These are phyloP conservation scores for Galemys pyrenaicus DNA, from an alignment of 2,113 vertebrate genomes.

Conservation along the genomic window DNA sequence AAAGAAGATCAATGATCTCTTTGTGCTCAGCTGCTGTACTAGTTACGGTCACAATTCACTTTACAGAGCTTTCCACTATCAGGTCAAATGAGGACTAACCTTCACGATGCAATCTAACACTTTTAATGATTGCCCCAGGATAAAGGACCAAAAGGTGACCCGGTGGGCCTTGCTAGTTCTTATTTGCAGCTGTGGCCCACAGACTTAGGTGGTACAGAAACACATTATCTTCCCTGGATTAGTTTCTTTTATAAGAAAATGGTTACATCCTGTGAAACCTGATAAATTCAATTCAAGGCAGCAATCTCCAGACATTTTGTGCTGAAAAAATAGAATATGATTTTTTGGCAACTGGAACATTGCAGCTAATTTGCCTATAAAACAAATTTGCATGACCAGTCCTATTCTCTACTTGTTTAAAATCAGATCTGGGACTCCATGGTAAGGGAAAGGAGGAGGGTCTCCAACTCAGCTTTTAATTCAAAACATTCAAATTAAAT, in stretches of 20 bases:
- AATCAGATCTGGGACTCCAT: background rate
- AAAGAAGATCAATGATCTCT: slow-evolving; percentile 59
- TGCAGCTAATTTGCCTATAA: slow-evolving; percentile 8
- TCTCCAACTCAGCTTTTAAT: slow-evolving; percentile 48
- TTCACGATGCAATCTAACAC: slow-evolving; percentile 48
- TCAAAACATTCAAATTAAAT: slow-evolving; percentile 33
- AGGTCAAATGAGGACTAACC: slow-evolving; percentile 55
- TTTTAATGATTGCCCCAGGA: slow-evolving; percentile 47
- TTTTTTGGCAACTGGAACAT: slow-evolving; percentile 26
- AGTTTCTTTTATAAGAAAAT: slow-evolving; percentile 56
- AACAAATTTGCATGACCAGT: slow-evolving; percentile 12
- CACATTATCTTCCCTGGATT: background rate
- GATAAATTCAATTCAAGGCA: slow-evolving; percentile 48
- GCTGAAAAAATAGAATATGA: background rate
- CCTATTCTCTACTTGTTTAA: slow-evolving; percentile 53
- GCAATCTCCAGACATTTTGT: slow-evolving; percentile 5
- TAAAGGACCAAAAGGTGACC: slow-evolving; percentile 29
- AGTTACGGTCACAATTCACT: slow-evolving; percentile 52
- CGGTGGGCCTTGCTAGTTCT: slow-evolving; percentile 15
- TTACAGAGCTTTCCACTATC: slow-evolving; percentile 56
- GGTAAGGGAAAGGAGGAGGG: background rate
- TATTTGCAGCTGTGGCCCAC: slow-evolving; percentile 24
- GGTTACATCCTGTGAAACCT: slow-evolving; percentile 20
- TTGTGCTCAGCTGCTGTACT: slow-evolving; percentile 26
- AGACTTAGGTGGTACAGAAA: slow-evolving; percentile 32